Evolutionary conservation across 2,113 vertebrate genomes (phyloP).

Genomic region (Alethe diademata): DNA sequence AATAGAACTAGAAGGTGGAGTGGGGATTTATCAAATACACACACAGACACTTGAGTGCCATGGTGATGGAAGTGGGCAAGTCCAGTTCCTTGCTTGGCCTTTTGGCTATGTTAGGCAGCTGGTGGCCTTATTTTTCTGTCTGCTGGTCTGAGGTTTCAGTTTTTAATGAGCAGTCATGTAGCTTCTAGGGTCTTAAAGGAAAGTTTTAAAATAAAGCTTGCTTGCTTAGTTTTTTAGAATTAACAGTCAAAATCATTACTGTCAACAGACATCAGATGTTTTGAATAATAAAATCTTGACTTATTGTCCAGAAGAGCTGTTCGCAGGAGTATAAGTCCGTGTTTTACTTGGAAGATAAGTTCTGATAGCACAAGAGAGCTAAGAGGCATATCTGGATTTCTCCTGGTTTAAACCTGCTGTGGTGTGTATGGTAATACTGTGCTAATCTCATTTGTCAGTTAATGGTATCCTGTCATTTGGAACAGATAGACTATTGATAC

Average conservation of each 20-base stretch:
- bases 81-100: background rate
- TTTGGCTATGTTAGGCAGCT: background rate
- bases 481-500: background rate
- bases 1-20: background rate
- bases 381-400: background rate
- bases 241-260: background rate
- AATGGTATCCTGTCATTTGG: background rate
- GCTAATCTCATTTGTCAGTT: background rate
- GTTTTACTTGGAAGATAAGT: background rate
- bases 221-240: background rate
- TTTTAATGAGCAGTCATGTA: background rate
- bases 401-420: background rate
- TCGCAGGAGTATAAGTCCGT: background rate
- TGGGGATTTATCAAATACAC: background rate
- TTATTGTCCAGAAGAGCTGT: background rate
- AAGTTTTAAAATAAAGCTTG: background rate
- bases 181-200: background rate
- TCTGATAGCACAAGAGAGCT: background rate
- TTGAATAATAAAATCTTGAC: background rate
- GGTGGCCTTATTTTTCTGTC: background rate
- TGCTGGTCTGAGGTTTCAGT: background rate
- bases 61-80: background rate
- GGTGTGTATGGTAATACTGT: background rate
- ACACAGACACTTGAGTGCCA: accelerated
- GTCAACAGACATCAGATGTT: background rate